Evolutionary conservation across 2,113 vertebrate genomes (phyloP), one percentile per base, ranked within the genome.

Genomic region (Alexandromys fortis): DNA sequence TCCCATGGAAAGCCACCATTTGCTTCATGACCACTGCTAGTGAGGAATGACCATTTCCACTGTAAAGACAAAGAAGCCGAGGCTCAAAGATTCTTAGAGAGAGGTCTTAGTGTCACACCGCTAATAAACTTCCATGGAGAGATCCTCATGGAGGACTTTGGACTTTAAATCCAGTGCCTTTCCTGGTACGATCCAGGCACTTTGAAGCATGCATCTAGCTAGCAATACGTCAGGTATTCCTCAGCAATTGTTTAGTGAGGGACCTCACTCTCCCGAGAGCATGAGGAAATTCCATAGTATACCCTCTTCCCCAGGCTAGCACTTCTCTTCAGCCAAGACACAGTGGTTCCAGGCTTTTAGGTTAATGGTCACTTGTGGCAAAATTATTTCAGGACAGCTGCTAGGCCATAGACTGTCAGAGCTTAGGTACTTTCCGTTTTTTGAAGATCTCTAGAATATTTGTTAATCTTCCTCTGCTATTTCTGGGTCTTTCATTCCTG

Each of bases 361-460:
- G 33, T 87, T 73, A n/a, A 52, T 61, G 14, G 19, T 77, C 85
- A 24, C 1, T 68, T 73, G 30, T 94, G 75, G n/a, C 13, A 45
- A 47, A 49, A 11, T 24, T 24, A 22, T 70, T 47, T 24, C 42
- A 88, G 79, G 11, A 6, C 21, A 81, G 38, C 73, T 61, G 33
- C 58, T 45, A 88, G 17, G 35, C n/a, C 11, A 0, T 45, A 73
- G n/a, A 28, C n/a, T 21, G 75, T 68, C 45, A 86, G 13, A 88
- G 45, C 30, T 19, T 52, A 96, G 61, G 22, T n/a, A 19, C 77
- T 61, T 81, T 3, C 19, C 76, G 0, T 81, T 96, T 91, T 77
- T 67, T 85, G 11, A 93, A 28, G 4, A 94, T 19, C 76, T 93
- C 65, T 81, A 79, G 19, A 81, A 70, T 93, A 76, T 76, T 91